Conservation (phyloP, 2,113 vertebrate species). For the Pithys albifrons region DNA sequence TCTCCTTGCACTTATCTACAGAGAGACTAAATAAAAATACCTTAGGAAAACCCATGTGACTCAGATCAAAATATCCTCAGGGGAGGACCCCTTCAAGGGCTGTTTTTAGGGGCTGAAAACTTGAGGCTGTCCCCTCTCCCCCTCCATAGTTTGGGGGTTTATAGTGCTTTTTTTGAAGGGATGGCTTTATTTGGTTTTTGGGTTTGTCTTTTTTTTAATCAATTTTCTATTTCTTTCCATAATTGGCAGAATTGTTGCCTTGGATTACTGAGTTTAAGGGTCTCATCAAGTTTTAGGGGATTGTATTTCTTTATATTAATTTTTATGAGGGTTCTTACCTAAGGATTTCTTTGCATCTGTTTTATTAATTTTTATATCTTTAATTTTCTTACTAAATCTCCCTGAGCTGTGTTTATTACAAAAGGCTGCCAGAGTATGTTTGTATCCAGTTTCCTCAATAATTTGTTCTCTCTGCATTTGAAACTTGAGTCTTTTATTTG, state of each 20-base stretch:
- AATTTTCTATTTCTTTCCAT: background rate
- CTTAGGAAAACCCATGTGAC: background rate
- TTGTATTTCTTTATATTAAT: background rate
- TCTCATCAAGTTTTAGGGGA: background rate
- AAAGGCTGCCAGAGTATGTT: background rate
- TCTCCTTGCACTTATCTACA: conserved; percentile 16
- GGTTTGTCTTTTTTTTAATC: background rate
- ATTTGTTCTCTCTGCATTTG: background rate
- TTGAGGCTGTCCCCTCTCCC: background rate
- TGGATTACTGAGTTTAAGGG: background rate
- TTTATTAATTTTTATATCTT: background rate
- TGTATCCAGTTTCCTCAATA: background rate
- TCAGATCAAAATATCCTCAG: conserved; percentile 28
- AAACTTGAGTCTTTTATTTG: background rate
- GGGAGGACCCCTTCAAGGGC: background rate
- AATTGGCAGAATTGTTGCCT: background rate
- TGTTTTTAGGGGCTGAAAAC: background rate
- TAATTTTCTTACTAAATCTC: background rate
- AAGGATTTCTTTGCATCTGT: background rate
- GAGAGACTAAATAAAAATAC: conserved; percentile 51
- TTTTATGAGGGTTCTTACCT: background rate
- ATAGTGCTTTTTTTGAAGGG: background rate
- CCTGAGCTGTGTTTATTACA: accelerated
- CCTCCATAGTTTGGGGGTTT: background rate
- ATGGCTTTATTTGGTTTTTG: background rate